Evolutionary conservation across 2,797 vertebrate genomes (phyloP), one percentile per base, ranked within the genome.

Genomic region (Poliocrania exsul): DNA sequence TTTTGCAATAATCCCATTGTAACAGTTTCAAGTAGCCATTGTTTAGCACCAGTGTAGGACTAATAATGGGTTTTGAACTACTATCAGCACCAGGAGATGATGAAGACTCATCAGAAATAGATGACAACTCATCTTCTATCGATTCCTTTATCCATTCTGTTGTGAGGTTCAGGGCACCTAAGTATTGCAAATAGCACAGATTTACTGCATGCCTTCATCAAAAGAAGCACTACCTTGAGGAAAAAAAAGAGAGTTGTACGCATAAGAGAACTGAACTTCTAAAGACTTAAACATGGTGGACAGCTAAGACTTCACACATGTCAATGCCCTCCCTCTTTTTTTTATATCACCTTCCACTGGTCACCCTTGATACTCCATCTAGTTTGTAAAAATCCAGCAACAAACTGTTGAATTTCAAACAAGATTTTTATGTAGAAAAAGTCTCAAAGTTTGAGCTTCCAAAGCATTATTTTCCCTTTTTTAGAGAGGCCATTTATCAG

Each of bases 91-190:
- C 94, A 37, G 95, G 85, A 16, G 93, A 80, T 72, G 93, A 95
- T 69, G 98, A 93, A 26, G 96, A 97, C 56, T 97, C 94, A 51
- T 96, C 62, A 69, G 97, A 90, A 84, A 93, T 2, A 77, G 96
- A 93, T 33, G 97, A 97, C 69, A 98, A 79, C 65, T 98, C 97
- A 96, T 99, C 98, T 92, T 99, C 97, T 93, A 99, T 87, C 0
- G 98, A 98, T 25, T 98, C 98, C 95, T 98, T 98, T 92, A 99
- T 98, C 99, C 99, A 99, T 87, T 98, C 96, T 13, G 98, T 99
- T 87, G 99, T 99, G 93, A 98, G 97, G 81, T 98, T 96, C 96
- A 99, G 98, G 73, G 98, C 98, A 98, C 85, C 99, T 99, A 95
- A 79, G 71, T 31, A 89, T 49, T 69, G 49, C 81, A 91, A 90